Percentiles rank a stretch among this genome's conserved stretches.
Conservation (phyloP, 2,888 invertebrate species). For the Ceriagrion tenellum region DNA sequence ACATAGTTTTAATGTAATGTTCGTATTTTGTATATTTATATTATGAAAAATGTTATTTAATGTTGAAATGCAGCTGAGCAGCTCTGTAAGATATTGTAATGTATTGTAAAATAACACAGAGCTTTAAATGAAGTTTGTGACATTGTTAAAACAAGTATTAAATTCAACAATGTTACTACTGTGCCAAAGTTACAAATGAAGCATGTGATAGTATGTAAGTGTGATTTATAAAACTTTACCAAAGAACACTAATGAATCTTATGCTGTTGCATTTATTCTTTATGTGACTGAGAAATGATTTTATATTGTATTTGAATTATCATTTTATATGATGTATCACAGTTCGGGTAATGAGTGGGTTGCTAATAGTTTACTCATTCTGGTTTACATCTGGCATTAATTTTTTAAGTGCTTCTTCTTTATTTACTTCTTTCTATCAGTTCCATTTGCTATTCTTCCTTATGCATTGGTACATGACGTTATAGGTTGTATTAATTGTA, state of each 20-base stretch:
- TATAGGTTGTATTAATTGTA: no score
- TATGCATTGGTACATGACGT: no score
- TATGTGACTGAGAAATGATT: no score
- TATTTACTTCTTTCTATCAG: no score
- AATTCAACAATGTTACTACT: neutral
- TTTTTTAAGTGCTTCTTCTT: no score
- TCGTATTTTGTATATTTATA: conserved; percentile 20
- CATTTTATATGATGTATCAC: no score
- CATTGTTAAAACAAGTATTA: neutral
- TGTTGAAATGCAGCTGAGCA: neutral
- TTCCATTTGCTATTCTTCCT: no score
- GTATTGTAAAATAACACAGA: neutral
- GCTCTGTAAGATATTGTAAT: neutral
- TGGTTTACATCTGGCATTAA: no score
- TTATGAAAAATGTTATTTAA: neutral
- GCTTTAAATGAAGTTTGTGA: neutral
- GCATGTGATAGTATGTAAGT: neutral
- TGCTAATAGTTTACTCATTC: no score
- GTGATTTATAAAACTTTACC: neutral
- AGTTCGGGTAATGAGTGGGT: no score
- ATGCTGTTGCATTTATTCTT: no score
- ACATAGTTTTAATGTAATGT: neutral
- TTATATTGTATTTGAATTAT: no score
- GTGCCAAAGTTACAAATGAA: neutral
- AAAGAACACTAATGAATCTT: neutral